These are phyloP conservation scores for Scrobipalpa atriplicella DNA, from an alignment of 2,888 invertebrate genomes.

Conservation along the genomic window DNA sequence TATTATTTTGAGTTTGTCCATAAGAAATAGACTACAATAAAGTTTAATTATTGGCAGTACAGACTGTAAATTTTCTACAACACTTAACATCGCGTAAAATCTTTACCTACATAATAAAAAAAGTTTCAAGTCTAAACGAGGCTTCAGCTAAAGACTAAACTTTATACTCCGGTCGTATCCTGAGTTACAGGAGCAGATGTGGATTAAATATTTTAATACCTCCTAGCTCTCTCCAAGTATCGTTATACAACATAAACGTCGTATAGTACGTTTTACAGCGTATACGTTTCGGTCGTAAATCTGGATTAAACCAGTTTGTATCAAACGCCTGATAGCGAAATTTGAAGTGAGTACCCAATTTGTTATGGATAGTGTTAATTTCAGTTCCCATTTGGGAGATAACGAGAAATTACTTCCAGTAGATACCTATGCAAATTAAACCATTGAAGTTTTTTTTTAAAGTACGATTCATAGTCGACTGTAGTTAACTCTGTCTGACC, in stretches of 20 bases:
- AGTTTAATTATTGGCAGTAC: too few relatives aligned
- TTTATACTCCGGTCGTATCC: conserved; percentile 21
- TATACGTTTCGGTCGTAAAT: conserved; percentile 1
- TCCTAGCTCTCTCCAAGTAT: not conserved
- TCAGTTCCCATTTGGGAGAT: not conserved
- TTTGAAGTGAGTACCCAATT: too few relatives aligned
- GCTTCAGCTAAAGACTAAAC: conserved; percentile 13
- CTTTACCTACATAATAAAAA: too few relatives aligned
- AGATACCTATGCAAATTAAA: too few relatives aligned
- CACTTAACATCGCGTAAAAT: too few relatives aligned
- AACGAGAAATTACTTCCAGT: too few relatives aligned
- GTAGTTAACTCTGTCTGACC: too few relatives aligned
- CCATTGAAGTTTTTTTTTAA: too few relatives aligned
- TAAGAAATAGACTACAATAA: too few relatives aligned
- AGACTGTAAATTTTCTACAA: too few relatives aligned
- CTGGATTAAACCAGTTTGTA: not conserved
- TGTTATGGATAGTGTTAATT: not conserved
- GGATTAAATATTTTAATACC: conserved; percentile 23
- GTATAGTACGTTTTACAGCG: not conserved
- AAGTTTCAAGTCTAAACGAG: conserved; percentile 8
- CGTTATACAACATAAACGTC: not conserved
- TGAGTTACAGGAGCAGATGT: conserved; percentile 16
- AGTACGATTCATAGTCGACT: too few relatives aligned
- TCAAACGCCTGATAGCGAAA: not conserved
- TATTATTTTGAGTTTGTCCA: too few relatives aligned